phyloP scores from a whole-genome alignment of 2,797 vertebrate genomes.

The Tachyglossus aculeatus region DNA sequence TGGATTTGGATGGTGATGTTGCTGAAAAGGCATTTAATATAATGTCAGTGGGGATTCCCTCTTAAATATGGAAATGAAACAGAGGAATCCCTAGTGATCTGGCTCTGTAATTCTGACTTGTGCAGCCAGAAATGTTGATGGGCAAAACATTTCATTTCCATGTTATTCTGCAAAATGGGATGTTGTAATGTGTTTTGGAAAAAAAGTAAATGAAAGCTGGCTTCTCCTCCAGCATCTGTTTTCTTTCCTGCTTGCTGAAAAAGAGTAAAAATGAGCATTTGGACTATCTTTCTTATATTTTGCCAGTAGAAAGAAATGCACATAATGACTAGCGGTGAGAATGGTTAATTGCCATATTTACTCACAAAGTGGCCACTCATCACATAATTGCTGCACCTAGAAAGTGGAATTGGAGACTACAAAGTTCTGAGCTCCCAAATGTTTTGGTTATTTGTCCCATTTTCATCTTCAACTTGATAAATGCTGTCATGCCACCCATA shows the following conservation, averaged over 20 bases:
- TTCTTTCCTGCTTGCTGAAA: constrained; percentile 16
- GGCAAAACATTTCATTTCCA: not conserved
- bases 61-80: not conserved
- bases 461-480: too few relatives aligned
- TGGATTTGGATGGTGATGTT: not conserved
- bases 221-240: constrained; percentile 32
- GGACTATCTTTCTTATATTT: not conserved
- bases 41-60: not conserved
- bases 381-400: too few relatives aligned
- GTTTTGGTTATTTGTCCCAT: too few relatives aligned
- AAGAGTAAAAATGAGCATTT: not conserved
- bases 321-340: too few relatives aligned
- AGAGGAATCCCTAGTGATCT: not conserved
- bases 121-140: not conserved
- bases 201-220: not conserved
- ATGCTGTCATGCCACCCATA: too few relatives aligned
- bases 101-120: not conserved
- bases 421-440: too few relatives aligned
- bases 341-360: too few relatives aligned
- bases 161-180: not conserved
- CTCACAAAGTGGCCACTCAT: too few relatives aligned
- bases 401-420: too few relatives aligned
- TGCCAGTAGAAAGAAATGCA: not conserved
- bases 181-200: not conserved
- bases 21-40: not conserved